Evolutionary conservation across 2,888 invertebrate genomes (phyloP), one percentile per base, ranked within the genome.

Genomic region (Drosophila falleni): DNA sequence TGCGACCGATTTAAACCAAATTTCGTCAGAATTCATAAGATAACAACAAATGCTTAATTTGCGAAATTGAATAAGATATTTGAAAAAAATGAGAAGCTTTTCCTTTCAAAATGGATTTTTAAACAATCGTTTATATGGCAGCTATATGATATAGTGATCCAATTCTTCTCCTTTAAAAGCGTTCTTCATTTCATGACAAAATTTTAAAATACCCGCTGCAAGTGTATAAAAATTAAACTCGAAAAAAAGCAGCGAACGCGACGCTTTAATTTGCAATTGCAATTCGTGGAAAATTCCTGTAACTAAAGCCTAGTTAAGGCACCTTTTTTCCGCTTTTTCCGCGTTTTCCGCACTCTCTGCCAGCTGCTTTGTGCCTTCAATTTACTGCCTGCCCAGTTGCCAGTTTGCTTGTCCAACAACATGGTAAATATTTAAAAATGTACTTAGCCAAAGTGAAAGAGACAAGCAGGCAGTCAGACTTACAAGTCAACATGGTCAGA

Each of bases 261-360:
- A 76, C 81, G 85, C 83, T 90, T 90, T 89, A 90, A 90, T 90
- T 89, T 90, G 85, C 89, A 87, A 85, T 89, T 90, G 85, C 89
- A 87, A 85, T 90, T 90, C 90, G 90, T 90, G 90, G 81, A 89
- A 88, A 89, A 89, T 90, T 90, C 83, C 80, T 69, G 62, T 71
- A 50, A 49, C 69, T 51, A 61, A 79, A 81, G 68, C 71, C 81
- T 71, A 81, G 79, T 79, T 82, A 84, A 56, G 77, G 71, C 63
- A 44, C 33, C 26, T n/a, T 19, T 6, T 0, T 47, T 19, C 19
- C 61, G 2, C 5, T 39, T 2, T 11, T 19, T 19, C 19, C 19
- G 19, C 19, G 19, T 19, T 11, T 31, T 13, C 13, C 42, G 11
- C 26, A 23, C 19, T 15, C 44, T 33, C 46, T 11, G 13, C 54